Evolutionary conservation across 2,888 invertebrate genomes (phyloP).

Genomic region (Stratiomys singularior): DNA sequence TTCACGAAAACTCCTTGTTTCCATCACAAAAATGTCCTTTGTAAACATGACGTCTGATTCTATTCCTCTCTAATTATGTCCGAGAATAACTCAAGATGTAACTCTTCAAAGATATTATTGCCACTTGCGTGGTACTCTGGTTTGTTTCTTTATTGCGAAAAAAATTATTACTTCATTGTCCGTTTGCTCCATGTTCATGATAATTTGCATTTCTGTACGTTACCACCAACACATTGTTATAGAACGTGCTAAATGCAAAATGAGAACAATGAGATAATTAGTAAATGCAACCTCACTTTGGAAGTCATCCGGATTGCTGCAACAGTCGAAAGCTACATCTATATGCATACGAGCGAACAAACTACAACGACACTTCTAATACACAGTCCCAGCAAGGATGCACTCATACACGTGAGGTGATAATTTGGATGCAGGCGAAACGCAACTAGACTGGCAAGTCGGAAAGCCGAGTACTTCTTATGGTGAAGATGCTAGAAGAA

Average conservation of each 20-base stretch:
- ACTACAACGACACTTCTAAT: too few relatives aligned
- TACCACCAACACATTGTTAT: neutral
- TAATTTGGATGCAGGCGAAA: slow-evolving; percentile 35
- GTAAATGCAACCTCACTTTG: slow-evolving; percentile 9
- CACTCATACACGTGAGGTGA: slow-evolving; percentile 30
- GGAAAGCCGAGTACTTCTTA: neutral
- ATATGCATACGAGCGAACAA: too few relatives aligned
- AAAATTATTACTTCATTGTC: slow-evolving; percentile 32
- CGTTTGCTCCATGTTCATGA: neutral
- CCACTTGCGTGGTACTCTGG: neutral
- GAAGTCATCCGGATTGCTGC: neutral
- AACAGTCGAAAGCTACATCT: too few relatives aligned
- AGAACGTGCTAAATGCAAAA: slow-evolving; percentile 10
- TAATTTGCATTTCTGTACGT: slow-evolving; percentile 29
- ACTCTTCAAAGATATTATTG: slow-evolving; percentile 17
- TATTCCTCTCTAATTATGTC: slow-evolving; percentile 16
- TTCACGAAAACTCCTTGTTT: too few relatives aligned
- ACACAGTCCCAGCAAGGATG: neutral
- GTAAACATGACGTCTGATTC: too few relatives aligned
- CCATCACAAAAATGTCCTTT: too few relatives aligned
- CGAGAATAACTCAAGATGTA: slow-evolving; percentile 1
- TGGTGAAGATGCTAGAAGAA: slow-evolving; percentile 3
- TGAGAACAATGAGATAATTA: slow-evolving; percentile 37
- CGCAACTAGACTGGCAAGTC: neutral
- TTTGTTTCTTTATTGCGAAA: neutral